Conservation (phyloP, 1,140 invertebrate species). For the Drosophila kikkawai region DNA sequence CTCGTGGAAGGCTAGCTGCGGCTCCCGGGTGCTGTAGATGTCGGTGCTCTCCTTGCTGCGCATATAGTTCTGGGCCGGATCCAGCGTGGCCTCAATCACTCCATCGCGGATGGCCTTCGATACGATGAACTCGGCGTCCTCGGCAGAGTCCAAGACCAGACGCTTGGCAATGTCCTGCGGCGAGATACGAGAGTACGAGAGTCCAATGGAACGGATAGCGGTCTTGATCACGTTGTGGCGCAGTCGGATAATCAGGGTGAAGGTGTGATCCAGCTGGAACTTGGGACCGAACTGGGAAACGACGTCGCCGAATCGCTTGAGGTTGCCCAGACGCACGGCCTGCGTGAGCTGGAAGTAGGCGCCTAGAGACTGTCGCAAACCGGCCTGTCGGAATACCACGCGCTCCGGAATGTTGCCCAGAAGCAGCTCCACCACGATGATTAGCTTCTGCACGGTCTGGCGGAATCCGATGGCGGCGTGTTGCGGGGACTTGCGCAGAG, state of each 20-base stretch:
- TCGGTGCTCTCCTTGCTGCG: constrained; percentile 98
- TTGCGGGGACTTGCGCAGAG: constrained; percentile 98
- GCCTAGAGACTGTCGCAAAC: constrained; percentile 93
- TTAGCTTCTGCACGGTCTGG: constrained; percentile 98
- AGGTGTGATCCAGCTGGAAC: constrained; percentile 96
- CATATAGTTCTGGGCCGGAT: constrained; percentile 98
- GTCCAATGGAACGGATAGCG: constrained; percentile 97
- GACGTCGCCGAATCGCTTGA: constrained; percentile 97
- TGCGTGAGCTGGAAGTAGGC: constrained; percentile 99
- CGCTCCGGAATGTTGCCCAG: constrained; percentile 98
- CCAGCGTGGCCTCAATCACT: constrained; percentile 98
- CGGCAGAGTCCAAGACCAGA: constrained; percentile 95
- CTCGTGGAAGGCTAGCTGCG: constrained; percentile 98
- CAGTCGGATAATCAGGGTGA: constrained; percentile 96
- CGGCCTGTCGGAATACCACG: constrained; percentile 94
- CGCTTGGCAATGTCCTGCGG: constrained; percentile 97
- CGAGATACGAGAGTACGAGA: constrained; percentile 98
- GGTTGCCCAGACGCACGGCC: constrained; percentile 97
- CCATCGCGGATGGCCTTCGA: constrained; percentile 99
- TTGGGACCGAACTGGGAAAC: constrained; percentile 95
- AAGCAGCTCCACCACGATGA: constrained; percentile 97
- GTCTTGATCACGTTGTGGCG: constrained; percentile 99
- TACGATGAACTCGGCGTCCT: constrained; percentile 99
- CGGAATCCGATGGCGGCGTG: constrained; percentile 99
- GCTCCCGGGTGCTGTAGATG: constrained; percentile 98